These are phyloP conservation scores for Nylanderia fulva DNA, from an alignment of 1,140 invertebrate genomes.

Conservation along the genomic window DNA sequence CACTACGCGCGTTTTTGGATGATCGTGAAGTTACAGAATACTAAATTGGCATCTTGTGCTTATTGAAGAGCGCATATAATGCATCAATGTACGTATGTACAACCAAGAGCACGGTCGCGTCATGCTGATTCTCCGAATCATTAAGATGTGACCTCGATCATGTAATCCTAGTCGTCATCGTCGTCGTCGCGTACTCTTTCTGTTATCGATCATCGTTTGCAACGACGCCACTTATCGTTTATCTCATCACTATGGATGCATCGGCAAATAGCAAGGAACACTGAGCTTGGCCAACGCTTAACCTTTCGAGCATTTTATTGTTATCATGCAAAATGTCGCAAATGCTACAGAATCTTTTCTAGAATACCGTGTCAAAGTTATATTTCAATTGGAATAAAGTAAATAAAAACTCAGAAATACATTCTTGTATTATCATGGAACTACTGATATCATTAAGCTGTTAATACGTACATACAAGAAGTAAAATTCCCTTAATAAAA, in stretches of 20 bases:
- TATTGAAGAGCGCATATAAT: neutral
- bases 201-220: slow-evolving; percentile 66
- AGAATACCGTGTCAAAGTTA: slow-evolving; percentile 43
- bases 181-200: slow-evolving; percentile 54
- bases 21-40: neutral
- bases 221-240: slow-evolving; percentile 51
- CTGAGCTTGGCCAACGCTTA: slow-evolving; percentile 46
- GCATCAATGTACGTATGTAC: slow-evolving; percentile 31
- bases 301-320: slow-evolving; percentile 43
- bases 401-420: neutral
- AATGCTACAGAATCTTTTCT: slow-evolving; percentile 42
- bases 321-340: slow-evolving; percentile 46
- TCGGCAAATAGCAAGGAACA: slow-evolving; percentile 52
- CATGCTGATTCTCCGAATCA: slow-evolving; percentile 69
- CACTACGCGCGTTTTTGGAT: neutral
- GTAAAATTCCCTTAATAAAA: neutral
- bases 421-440: slow-evolving; percentile 8
- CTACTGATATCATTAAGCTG: neutral
- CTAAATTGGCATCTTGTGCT: slow-evolving; percentile 13
- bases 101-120: slow-evolving; percentile 23
- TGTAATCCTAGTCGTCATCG: slow-evolving; percentile 60
- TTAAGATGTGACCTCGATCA: slow-evolving; percentile 63
- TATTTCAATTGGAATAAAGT: slow-evolving; percentile 33
- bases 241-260: slow-evolving; percentile 58
- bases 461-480: neutral